Base-by-base conservation (phyloP, 2,888 invertebrate genomes). In the Andrena marginata region DNA sequence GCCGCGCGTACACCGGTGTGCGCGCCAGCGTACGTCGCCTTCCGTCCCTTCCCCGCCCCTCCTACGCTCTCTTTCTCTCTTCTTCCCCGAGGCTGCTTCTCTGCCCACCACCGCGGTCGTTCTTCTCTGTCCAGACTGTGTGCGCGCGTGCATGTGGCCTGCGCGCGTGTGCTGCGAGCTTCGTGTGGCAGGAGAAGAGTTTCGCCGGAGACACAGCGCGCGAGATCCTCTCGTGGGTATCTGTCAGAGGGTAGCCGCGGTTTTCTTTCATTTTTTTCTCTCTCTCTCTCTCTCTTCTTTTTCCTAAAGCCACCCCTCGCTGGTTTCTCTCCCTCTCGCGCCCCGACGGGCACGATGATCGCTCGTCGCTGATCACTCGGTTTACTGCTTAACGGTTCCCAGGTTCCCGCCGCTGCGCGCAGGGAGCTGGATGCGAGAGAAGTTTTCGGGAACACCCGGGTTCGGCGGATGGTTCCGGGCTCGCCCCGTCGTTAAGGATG, bases 401-500 rank as follows among this genome's bases (percentile, higher is more conserved):
- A 70, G 29, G 16, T 48, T 70, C 29, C 29, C 29, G 26, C 29
- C 16, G 31, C 31, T 29, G 31, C 6, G n/a, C 7, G 54, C 29
- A 5, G 68, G 56, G 20, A 33, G 33, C 31, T 10, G 31, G 33
- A n/a, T 2, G 8, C 42, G 42, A 42, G 13, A 26, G 16, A n/a
- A 49, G 56, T 33, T 65, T 70, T 42, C 31, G 56, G 48, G 56
- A 77, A 63, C 54, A 29, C 48, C 31, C 29, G 54, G 20, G 67
- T 10, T 26, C 2, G 62, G 49, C 31, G 35, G 33, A 23, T 51
- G 51, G 29, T 49, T 31, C 71, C 26, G 8, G 35, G 64, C 56
- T 48, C 79, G 51, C 76, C 64, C 33, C n/a, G 70, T 67, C 79
- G 79, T 85, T 85, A 76, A 81, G 63, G 76, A 72, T 74, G 77